Percentiles rank a stretch among this genome's conserved stretches.
phyloP scores from a whole-genome alignment of 2,888 invertebrate species.

The Pinctada fucata region DNA sequence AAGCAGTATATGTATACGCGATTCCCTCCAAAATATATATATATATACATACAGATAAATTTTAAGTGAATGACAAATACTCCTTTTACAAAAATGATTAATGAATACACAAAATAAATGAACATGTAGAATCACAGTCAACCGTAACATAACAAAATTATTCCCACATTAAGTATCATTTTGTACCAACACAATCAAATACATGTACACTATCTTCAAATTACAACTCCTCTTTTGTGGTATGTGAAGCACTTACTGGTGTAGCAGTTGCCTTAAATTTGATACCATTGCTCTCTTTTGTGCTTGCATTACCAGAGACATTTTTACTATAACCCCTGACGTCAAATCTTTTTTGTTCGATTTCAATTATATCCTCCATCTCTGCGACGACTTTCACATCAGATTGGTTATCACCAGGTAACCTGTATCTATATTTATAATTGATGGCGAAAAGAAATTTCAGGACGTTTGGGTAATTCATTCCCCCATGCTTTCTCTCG shows the following conservation, averaged over 20 bases:
- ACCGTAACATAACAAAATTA: too few relatives aligned
- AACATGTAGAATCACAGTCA: too few relatives aligned
- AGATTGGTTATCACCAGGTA: conserved; percentile 56
- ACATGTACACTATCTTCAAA: not conserved
- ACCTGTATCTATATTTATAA: conserved; percentile 51
- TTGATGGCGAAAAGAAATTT: conserved; percentile 60
- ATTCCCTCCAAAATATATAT: too few relatives aligned
- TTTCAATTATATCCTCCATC: conserved; percentile 59
- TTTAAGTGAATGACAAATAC: too few relatives aligned
- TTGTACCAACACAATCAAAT: not conserved
- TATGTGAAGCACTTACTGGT: not conserved
- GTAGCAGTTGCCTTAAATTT: not conserved
- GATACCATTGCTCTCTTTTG: not conserved
- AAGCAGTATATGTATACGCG: too few relatives aligned
- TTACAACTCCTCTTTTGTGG: not conserved
- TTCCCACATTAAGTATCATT: too few relatives aligned
- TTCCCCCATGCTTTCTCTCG: conserved; percentile 43
- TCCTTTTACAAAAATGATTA: too few relatives aligned
- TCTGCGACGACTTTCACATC: conserved; percentile 52
- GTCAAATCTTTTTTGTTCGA: conserved; percentile 57
- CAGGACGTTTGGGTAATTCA: conserved; percentile 60
- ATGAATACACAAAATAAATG: too few relatives aligned
- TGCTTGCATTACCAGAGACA: not conserved
- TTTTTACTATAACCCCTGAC: conserved; percentile 20
- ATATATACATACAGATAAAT: too few relatives aligned